Evolutionary conservation across 2,888 invertebrate genomes (phyloP).

Genomic region (Epinotia demarniana): DNA sequence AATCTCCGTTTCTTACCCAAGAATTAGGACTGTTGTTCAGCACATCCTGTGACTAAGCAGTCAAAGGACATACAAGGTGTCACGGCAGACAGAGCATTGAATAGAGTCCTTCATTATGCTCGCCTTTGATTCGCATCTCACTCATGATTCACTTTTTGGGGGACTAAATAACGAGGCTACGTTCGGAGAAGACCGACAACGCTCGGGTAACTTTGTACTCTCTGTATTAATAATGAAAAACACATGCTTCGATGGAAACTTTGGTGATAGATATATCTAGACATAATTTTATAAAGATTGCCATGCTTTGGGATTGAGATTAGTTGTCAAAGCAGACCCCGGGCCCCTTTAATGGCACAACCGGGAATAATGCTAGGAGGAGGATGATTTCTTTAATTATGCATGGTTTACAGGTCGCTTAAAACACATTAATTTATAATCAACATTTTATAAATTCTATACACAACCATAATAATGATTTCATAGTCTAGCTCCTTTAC

Average conservation of each 20-base stretch:
- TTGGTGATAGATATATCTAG: background rate
- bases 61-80: constrained; percentile 8
- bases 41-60: background rate
- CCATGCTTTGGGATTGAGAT: no score
- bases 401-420: no score
- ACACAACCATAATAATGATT: no score
- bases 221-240: background rate
- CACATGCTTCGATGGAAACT: background rate
- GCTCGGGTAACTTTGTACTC: background rate
- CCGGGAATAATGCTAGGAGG: no score
- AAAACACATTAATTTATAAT: no score
- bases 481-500: no score
- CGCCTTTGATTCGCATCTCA: constrained; percentile 73
- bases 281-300: background rate
- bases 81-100: constrained; percentile 56
- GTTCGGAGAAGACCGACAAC: constrained; percentile 1
- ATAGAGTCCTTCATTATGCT: constrained; percentile 73
- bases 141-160: constrained; percentile 76
- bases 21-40: background rate
- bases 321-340: no score
- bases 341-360: no score
- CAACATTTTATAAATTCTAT: no score
- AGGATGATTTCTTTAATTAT: no score
- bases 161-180: constrained; percentile 20
- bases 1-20: background rate